Conservation (phyloP, 2,113 vertebrate genomes). For the Dasyurus viverrinus region DNA sequence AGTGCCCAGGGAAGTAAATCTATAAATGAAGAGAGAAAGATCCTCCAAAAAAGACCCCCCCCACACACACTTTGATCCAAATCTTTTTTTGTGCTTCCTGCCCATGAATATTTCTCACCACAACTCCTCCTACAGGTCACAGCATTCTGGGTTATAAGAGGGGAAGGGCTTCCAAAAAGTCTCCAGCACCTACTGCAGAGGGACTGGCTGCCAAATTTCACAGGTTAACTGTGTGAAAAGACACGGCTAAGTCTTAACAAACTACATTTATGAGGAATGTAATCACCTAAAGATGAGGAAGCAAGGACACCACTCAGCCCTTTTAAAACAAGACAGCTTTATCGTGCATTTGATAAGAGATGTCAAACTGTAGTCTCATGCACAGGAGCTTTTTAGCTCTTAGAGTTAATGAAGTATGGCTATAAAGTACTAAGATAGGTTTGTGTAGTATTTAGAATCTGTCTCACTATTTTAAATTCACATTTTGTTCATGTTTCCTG, state of each 20-base stretch:
- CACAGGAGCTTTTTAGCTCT: slow-evolving; percentile 31
- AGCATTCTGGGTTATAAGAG: slow-evolving; percentile 1
- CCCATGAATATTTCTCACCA: slow-evolving; percentile 16
- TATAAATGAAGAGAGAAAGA: slow-evolving; percentile 17
- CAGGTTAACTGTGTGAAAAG: slow-evolving; percentile 38
- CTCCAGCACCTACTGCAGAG: slow-evolving; percentile 56
- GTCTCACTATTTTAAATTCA: slow-evolving; percentile 7
- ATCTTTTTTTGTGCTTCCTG: neutral
- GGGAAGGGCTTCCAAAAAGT: slow-evolving; percentile 43
- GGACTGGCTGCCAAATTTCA: neutral
- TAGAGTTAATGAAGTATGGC: neutral
- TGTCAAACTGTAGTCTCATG: slow-evolving; percentile 22
- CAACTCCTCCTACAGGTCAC: neutral
- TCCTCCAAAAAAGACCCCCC: neutral
- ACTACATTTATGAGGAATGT: slow-evolving; percentile 55
- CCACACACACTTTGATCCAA: slow-evolving; percentile 6
- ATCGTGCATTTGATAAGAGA: neutral
- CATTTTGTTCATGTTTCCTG: neutral
- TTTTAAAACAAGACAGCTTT: slow-evolving; percentile 54
- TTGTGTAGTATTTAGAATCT: slow-evolving; percentile 1
- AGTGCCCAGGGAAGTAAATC: slow-evolving; percentile 24
- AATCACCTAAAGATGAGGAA: slow-evolving; percentile 61
- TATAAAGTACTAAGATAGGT: neutral
- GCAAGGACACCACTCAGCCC: slow-evolving; percentile 40
- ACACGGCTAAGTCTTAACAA: slow-evolving; percentile 38